Conservation (phyloP, 2,888 invertebrate genomes). For the Panorpa germanica region DNA sequence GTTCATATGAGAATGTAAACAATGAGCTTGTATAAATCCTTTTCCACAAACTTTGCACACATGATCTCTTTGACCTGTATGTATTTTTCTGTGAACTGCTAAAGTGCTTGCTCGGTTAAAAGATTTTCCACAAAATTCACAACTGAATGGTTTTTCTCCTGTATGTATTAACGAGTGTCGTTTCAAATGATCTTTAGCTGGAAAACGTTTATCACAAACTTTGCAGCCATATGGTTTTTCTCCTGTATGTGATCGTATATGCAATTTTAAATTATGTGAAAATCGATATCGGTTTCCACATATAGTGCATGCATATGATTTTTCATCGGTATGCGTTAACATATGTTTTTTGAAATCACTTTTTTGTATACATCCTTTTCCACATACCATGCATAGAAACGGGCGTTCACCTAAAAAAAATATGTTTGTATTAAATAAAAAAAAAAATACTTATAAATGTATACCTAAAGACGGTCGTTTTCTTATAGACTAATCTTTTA, state of each 20-base stretch:
- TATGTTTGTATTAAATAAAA: conserved; percentile 15
- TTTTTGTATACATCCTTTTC: conserved; percentile 23
- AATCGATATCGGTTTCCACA: too few relatives aligned
- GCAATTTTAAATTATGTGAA: too few relatives aligned
- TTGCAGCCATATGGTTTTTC: too few relatives aligned
- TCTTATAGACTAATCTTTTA: neutral
- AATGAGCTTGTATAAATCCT: conserved; percentile 5
- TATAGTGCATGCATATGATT: too few relatives aligned
- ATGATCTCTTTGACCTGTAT: conserved; percentile 20
- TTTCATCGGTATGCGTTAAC: neutral
- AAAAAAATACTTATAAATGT: neutral
- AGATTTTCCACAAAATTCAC: conserved; percentile 19
- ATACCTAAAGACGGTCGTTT: neutral
- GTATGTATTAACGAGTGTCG: conserved; percentile 23
- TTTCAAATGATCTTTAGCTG: too few relatives aligned
- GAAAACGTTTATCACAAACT: too few relatives aligned
- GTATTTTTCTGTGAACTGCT: conserved; percentile 20
- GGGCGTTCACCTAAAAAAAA: too few relatives aligned
- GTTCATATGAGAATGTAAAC: conserved; percentile 9
- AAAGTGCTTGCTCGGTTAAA: conserved; percentile 23
- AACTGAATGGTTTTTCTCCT: conserved; percentile 21
- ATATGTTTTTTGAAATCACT: conserved; percentile 20
- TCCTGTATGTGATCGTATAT: too few relatives aligned
- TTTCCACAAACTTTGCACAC: conserved; percentile 16
- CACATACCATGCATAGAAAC: conserved; percentile 20